Base-by-base conservation (phyloP, 2,888 invertebrate species). In the Seira musarum region DNA sequence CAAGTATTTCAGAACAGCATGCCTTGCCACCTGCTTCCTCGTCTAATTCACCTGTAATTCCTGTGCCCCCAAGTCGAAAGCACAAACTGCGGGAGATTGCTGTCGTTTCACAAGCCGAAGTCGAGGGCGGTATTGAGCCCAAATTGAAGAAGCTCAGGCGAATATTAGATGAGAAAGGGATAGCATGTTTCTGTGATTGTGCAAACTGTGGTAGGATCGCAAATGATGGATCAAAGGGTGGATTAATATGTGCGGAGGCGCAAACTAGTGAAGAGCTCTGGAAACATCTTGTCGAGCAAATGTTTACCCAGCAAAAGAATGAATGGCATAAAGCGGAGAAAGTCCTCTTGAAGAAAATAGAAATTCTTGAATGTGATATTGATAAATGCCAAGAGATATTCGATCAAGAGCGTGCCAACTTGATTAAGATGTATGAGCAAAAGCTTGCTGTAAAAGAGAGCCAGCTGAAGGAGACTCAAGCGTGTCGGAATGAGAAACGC, bases 391-490 rank as follows among this genome's bases (percentile, higher is more conserved):
- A 82, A 61, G 82, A 85, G 17, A 61, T 84, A 64, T 85, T 81
- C 65, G 82, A 83, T 63, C 71, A 74, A 35, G 85, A 85, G 71
- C 49, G 82, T 53, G 76, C 53, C n/a, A 76, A 78, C 71, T 63
- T 85, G 69, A 81, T 83, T 19, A 75, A 84, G 70, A 81, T 81
- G 71, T 84, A 83, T 66, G 84, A 83, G 70, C 49, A 87, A 0
- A 88, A 90, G 68, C 88, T 92, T 19, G 91, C 90, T 82, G 90
- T 90, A 83, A 91, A 91, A 89, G 91, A 92, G 74, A 87, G 87
- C 68, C 89, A 89, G 85, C 86, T 90, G 72, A 89, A 89, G 87
- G 85, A 85, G 6, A 92, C 81, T 69, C 86, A 85, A 70, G 81
- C 81, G 30, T 84, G 84, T 66, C 77, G 86, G 22, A 75, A 80